Evolutionary conservation across 2,888 invertebrate species (phyloP).

Genomic region (Caenorhabditis japonica): DNA sequence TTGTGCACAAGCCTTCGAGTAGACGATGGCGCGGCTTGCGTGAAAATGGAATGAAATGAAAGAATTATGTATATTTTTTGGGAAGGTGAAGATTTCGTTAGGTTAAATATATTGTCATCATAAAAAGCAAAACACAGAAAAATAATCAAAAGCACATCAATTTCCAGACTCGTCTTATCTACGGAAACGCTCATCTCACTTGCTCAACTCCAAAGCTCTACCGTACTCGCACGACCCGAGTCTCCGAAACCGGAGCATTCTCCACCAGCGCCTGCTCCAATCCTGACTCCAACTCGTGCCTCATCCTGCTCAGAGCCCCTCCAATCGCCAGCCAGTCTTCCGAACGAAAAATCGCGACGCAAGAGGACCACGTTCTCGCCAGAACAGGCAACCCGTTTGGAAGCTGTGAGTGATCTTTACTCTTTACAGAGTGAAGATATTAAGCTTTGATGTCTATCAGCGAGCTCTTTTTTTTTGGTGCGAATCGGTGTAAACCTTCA

Average conservation of each 20-base stretch:
- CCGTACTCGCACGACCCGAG: not conserved
- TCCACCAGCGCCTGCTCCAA: constrained; percentile 6
- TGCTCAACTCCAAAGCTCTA: constrained; percentile 7
- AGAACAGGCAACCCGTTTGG: constrained; percentile 59
- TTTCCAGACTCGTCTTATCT: constrained; percentile 20
- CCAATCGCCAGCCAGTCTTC: constrained; percentile 19
- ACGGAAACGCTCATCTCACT: constrained; percentile 13
- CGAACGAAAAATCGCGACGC: constrained; percentile 43
- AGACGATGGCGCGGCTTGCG: too few species aligned
- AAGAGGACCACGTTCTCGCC: constrained; percentile 67
- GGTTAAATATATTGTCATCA: too few species aligned
- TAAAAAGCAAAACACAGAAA: too few species aligned
- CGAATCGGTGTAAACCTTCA: constrained; percentile 2
- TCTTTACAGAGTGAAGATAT: too few species aligned
- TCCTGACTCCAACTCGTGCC: constrained; percentile 6
- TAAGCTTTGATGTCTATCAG: too few species aligned
- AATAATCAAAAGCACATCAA: too few species aligned
- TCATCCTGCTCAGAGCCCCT: constrained; percentile 4
- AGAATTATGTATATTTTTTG: too few species aligned
- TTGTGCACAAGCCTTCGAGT: too few species aligned
- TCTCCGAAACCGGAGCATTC: constrained; percentile 1
- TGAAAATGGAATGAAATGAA: too few species aligned
- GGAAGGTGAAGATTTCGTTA: too few species aligned
- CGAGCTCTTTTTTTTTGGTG: too few species aligned
- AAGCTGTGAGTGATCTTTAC: too few species aligned